Base-by-base conservation (phyloP, 2,113 vertebrate genomes). In the Urocolius indicus region DNA sequence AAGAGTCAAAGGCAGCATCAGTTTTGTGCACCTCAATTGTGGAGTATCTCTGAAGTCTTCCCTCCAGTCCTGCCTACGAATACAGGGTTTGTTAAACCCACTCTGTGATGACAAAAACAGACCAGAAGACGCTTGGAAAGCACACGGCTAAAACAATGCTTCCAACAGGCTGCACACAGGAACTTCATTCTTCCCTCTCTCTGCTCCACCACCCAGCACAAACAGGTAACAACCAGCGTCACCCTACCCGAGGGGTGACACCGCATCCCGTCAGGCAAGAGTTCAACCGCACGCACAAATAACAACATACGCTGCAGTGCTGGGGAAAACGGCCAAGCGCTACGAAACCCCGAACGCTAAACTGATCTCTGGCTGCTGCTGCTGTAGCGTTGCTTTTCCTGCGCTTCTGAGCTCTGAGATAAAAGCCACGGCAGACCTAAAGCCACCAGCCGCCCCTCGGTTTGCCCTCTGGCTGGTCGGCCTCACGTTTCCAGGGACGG, bases 311-410 rank as follows among this genome's bases (percentile, higher is more conserved):
- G 2, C 22, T 6, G 26, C 72, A 48, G 10, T 80, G 54, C 21
- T 32, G 6, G 52, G 13, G 24, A 58, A 82, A 81, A 46, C 0
- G 1, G 3, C 45, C 11, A 14, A 46, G 10, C 0, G 5, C 5
- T 14, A 32, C 2, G 46, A 61, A 87, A 7, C 23, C 13, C 16
- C 4, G 11, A 62, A 11, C 55, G 3, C 2, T 32, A 27, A 91
- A 67, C 19, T 41, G 55, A 13, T 0, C 5, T 46, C 58, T 3
- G 3, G 41, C 29, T 59, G 11, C 10, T 52, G 16, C 32, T 46
- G 12, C 46, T 32, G 45, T 13, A 65, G 34, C 22, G 74, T 57
- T 45, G 20, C 10, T 84, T 76, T 46, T 66, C 62, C 58, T 18
- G 3, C 10, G 2, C n/a, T 78, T 45, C 48, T 41, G 30, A 76